These are phyloP conservation scores for Semaprochilodus insignis DNA, from an alignment of 2,797 vertebrate species.

Conservation along the genomic window DNA sequence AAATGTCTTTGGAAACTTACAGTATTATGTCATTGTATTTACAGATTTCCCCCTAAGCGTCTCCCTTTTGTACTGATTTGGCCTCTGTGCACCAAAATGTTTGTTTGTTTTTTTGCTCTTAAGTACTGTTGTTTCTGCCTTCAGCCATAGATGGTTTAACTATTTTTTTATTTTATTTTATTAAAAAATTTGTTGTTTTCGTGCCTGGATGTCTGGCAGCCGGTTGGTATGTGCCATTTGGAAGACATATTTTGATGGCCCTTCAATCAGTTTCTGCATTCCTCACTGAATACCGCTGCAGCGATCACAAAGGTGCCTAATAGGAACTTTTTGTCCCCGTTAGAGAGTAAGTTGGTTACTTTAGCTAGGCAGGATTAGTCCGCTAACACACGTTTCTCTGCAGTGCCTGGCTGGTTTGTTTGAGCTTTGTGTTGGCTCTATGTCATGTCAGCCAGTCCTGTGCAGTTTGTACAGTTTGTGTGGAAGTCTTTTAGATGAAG, in stretches of 20 bases:
- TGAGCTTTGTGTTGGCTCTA: slow-evolving; percentile 6
- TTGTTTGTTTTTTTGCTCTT: slow-evolving; percentile 57
- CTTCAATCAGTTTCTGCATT: slow-evolving; percentile 71
- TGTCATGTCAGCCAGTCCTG: slow-evolving; percentile 50
- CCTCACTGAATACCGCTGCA: slow-evolving; percentile 78
- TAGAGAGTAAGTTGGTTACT: slow-evolving; percentile 66
- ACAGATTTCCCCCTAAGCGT: slow-evolving; percentile 68
- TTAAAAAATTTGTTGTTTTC: slow-evolving; percentile 49
- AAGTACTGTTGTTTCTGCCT: slow-evolving; percentile 87
- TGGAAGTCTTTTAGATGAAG: slow-evolving; percentile 47
- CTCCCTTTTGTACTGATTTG: slow-evolving; percentile 74
- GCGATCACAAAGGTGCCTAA: slow-evolving; percentile 83
- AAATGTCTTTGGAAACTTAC: slow-evolving; percentile 66
- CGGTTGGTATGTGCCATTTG: slow-evolving; percentile 61
- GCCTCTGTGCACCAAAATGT: slow-evolving; percentile 74
- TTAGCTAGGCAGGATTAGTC: slow-evolving; percentile 68
- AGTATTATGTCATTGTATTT: slow-evolving; percentile 76
- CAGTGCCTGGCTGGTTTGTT: slow-evolving; percentile 34
- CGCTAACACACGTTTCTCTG: slow-evolving; percentile 49
- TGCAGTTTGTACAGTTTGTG: slow-evolving; percentile 50
- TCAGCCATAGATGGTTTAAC: slow-evolving; percentile 47
- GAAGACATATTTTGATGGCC: slow-evolving; percentile 64
- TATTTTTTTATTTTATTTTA: slow-evolving; percentile 33
- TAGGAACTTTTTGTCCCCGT: slow-evolving; percentile 66
- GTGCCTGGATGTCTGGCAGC: slow-evolving; percentile 67